Evolutionary conservation across 1,140 invertebrate species (phyloP), one percentile per base, ranked within the genome.

Genomic region (Polyergus mexicanus): DNA sequence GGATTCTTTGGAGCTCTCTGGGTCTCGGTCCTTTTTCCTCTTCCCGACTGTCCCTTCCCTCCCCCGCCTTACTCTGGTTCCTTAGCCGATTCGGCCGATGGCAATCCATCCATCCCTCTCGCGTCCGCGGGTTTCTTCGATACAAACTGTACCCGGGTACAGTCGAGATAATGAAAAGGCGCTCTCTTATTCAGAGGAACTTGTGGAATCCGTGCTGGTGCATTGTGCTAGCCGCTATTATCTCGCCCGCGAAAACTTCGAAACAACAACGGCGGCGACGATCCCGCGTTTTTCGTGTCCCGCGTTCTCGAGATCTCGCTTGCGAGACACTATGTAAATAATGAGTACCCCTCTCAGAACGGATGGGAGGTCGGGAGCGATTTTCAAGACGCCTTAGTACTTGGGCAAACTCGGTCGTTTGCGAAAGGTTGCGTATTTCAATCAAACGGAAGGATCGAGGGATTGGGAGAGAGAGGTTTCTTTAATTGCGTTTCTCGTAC

Each of bases 141-240:
- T 89, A 85, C 89, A 86, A 89, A 85, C 80, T 87, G 41, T 65
- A 69, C 2, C 38, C 51, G 62, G 80, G 77, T 90, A 90, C 86
- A 90, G 89, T 90, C 74, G 81, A 88, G 89, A 90, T 90, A 90
- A 90, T 90, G 89, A 90, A 90, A 90, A 90, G 89, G 78, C 74
- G 84, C 71, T 58, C 74, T 80, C 47, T 66, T 78, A 86, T 90
- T 90, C 78, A 84, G 62, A 76, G 51, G 77, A 86, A 90, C 89
- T 90, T 88, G 86, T 88, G 89, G 89, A 90, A 90, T 90, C 86
- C 86, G 86, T 89, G 69, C 63, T 60, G 85, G 74, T 68, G 85
- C 89, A 90, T 90, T 89, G 89, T 89, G 74, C 81, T 63, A 63
- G 28, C 68, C 16, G 88, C 88, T 72, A 89, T 89, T 89, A 89